Base-by-base conservation (phyloP, 2,113 vertebrate species). In the Zosterops japonicus region DNA sequence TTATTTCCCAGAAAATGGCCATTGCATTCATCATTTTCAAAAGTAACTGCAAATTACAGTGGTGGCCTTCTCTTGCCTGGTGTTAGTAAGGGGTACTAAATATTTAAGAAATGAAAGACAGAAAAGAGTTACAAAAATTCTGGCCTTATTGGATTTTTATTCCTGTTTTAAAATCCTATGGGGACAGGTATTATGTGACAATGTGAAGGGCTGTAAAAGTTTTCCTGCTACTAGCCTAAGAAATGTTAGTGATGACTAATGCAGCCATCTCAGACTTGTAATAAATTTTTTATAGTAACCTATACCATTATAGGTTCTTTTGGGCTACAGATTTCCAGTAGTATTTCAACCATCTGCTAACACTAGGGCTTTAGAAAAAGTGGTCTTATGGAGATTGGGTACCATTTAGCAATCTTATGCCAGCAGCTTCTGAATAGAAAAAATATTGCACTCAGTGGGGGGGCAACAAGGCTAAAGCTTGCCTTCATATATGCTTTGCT, bases 151-250 rank as follows among this genome's bases (percentile, higher is more conserved):
- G 21, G 8, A 49, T 84, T 81, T 90, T 64, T 90, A 74, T 61
- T 22, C 12, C 29, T 77, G 14, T 47, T 78, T 90, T 75, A 31
- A 87, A 92, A 74, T 86, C 17, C 53, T 68, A 4, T 44, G 33
- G 44, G 53, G 31, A 69, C 14, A 55, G 20, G 25, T 33, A 83
- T 83, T 91, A 80, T 80, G 77, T 17, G 57, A 53, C 83, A 80
- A 79, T 67, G 22, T 92, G 78, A 94, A 95, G 33, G 80, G 50
- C 50, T 89, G 71, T 87, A 76, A 86, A 95, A 68, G 44, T 83
- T 95, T 94, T 88, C 68, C 67, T 89, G 59, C 55, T 84, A 35
- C 11, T 87, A 61, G 63, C 33, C n/a, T 88, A 83, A 74, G 93
- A 93, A 87, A 41, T 44, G 60, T 60, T 60, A 77, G 33, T 87